Percentiles rank a stretch among this genome's conserved stretches.
Conservation (phyloP, 2,113 vertebrate species). For the Oreotrochilus melanogaster region DNA sequence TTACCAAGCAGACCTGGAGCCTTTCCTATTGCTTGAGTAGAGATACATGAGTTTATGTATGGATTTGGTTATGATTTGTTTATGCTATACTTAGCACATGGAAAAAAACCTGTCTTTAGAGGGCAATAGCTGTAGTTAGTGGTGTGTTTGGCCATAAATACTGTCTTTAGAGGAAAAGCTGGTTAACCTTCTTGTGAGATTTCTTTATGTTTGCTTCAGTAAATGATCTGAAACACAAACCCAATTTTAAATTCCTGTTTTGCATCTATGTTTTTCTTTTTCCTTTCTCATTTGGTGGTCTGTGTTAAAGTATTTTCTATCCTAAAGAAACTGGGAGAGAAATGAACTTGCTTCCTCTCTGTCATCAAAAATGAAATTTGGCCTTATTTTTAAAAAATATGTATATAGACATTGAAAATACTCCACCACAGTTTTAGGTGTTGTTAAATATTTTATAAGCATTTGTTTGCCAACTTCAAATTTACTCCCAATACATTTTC, state of each 20-base stretch:
- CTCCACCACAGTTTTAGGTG: not conserved
- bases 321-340: not conserved
- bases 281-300: not conserved
- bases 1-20: not conserved
- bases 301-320: not conserved
- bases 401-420: not conserved
- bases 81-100: not conserved
- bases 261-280: not conserved
- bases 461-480: not conserved
- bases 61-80: not conserved
- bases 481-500: not conserved
- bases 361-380: not conserved
- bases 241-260: not conserved
- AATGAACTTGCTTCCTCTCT: not conserved
- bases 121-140: conserved; percentile 12
- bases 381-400: not conserved
- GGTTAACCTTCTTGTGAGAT: conserved; percentile 44
- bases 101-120: conserved; percentile 9
- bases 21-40: not conserved
- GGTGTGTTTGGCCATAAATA: conserved; percentile 38
- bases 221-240: not conserved
- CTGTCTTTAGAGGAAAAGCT: conserved; percentile 34
- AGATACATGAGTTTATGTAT: not conserved
- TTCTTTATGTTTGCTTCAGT: not conserved
- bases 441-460: not conserved